Conservation (phyloP, 2,888 invertebrate species). For the Parnassius apollo region DNA sequence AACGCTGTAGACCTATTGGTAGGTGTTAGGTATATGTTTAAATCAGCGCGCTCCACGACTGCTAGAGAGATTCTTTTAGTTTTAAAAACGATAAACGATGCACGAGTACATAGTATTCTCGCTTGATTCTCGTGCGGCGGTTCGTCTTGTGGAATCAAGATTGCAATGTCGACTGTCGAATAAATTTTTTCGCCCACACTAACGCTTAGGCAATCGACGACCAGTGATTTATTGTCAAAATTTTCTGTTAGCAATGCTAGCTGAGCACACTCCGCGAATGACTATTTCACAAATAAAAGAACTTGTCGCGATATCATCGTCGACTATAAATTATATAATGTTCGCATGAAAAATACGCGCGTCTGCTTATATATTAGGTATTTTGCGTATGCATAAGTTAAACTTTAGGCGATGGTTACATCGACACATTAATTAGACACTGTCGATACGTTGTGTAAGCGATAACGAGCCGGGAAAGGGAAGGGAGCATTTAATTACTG, state of each 20-base stretch:
- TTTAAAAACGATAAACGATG: constrained; percentile 31
- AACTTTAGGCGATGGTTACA: constrained; percentile 45
- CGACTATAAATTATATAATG: constrained; percentile 76
- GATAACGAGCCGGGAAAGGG: constrained; percentile 4
- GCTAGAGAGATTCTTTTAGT: constrained; percentile 30
- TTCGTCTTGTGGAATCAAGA: constrained; percentile 68
- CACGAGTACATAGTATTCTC: constrained; percentile 10
- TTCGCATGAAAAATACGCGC: constrained; percentile 77
- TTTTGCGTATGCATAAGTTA: constrained; percentile 67
- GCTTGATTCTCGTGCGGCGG: constrained; percentile 42
- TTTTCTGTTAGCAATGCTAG: constrained; percentile 80
- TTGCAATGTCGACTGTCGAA: constrained; percentile 73
- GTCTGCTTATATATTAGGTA: constrained; percentile 77
- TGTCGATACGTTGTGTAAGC: constrained; percentile 15
- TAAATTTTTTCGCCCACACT: constrained; percentile 76
- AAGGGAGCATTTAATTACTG: constrained; percentile 36
- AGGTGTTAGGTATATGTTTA: constrained; percentile 50
- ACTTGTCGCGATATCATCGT: constrained; percentile 79
- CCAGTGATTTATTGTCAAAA: constrained; percentile 78
- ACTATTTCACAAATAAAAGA: constrained; percentile 81
- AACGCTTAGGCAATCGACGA: constrained; percentile 80
- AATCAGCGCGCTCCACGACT: constrained; percentile 52
- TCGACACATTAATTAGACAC: constrained; percentile 48
- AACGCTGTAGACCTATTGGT: constrained; percentile 63
- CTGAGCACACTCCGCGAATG: constrained; percentile 79